These are phyloP conservation scores for Balaeniceps rex DNA, from an alignment of 2,113 vertebrate genomes.

Conservation along the genomic window DNA sequence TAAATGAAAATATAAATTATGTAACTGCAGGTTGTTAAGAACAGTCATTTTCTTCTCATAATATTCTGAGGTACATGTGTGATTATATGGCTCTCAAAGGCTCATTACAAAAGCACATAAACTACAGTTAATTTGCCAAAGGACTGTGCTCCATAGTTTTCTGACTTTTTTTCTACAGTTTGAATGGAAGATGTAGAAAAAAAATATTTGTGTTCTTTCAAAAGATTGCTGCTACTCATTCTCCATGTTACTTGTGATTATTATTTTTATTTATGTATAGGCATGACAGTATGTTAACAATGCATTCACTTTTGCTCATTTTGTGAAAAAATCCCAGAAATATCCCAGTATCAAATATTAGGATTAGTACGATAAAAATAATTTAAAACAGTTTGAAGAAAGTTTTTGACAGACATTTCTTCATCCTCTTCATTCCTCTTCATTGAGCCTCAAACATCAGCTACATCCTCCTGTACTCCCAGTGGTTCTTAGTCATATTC, in stretches of 20 bases:
- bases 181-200: background rate
- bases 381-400: background rate
- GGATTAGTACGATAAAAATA: background rate
- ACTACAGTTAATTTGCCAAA: background rate
- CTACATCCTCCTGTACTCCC: background rate
- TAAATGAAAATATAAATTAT: slow-evolving; percentile 16
- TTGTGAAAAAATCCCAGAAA: background rate
- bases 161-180: background rate
- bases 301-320: background rate
- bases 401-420: background rate
- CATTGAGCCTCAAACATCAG: background rate
- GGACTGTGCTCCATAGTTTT: background rate
- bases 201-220: background rate
- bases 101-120: background rate
- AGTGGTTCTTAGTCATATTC: background rate
- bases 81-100: background rate
- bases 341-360: background rate
- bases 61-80: background rate
- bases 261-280: background rate
- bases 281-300: background rate
- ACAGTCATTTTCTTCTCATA: background rate
- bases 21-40: background rate
- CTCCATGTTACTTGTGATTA: background rate
- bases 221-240: background rate
- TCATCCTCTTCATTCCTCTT: background rate